phyloP scores from a whole-genome alignment of 1,140 invertebrate genomes.

The Drosophila miranda region DNA sequence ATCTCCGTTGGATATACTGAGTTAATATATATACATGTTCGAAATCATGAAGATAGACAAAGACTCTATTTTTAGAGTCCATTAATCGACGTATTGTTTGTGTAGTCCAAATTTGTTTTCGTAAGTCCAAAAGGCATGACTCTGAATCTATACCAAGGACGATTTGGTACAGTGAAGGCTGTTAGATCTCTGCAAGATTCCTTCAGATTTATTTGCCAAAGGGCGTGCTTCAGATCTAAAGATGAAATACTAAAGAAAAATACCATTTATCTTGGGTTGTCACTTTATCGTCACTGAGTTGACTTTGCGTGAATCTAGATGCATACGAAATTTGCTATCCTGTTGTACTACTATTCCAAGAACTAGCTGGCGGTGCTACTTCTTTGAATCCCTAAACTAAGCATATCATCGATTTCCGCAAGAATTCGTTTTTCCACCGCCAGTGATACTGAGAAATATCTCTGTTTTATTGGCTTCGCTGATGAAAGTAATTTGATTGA shows the following conservation, averaged over 20 bases:
- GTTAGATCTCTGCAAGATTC: slow-evolving; percentile 1
- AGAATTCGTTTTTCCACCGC: not conserved
- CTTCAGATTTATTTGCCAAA: not conserved
- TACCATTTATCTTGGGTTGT: too few relatives aligned
- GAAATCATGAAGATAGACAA: too few relatives aligned
- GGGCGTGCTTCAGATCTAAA: too few relatives aligned
- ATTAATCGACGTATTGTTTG: slow-evolving; percentile 2
- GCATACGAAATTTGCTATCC: too few relatives aligned
- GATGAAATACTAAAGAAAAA: too few relatives aligned
- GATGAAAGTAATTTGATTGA: not conserved
- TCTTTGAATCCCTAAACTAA: not conserved
- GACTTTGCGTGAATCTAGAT: too few relatives aligned
- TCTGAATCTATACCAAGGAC: not conserved
- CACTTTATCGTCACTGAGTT: too few relatives aligned
- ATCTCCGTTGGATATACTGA: too few relatives aligned
- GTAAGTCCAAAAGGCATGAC: not conserved
- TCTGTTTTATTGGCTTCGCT: not conserved
- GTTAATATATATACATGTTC: too few relatives aligned
- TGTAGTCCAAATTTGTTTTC: not conserved
- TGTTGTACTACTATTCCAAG: not conserved
- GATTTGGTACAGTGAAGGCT: not conserved
- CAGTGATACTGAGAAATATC: not conserved
- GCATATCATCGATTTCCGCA: not conserved
- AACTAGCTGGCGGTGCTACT: slow-evolving; percentile 1
- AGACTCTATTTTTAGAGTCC: not conserved